Evolutionary conservation across 2,888 invertebrate species (phyloP).

Genomic region (Polymixis flavicincta): DNA sequence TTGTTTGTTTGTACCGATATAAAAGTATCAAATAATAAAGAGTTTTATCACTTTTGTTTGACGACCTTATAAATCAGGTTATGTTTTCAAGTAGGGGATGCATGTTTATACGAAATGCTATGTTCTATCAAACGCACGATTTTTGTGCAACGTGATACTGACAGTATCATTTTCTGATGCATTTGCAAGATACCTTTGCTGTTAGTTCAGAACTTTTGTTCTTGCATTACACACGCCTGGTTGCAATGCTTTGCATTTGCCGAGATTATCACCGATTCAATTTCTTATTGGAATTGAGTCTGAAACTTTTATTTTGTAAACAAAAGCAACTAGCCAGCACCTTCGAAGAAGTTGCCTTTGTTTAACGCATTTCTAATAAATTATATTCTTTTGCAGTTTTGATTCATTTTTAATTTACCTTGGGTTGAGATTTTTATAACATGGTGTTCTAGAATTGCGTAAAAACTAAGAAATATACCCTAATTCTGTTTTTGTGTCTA

Average conservation of each 20-base stretch:
- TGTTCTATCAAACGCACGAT: conserved; percentile 79
- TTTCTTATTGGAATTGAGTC: conserved; percentile 68
- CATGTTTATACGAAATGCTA: conserved; percentile 75
- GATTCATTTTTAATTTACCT: conserved; percentile 56
- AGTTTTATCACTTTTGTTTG: conserved; percentile 58
- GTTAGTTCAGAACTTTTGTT: conserved; percentile 75
- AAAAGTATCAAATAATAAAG: conserved; percentile 56
- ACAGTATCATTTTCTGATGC: conserved; percentile 63
- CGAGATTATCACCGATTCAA: conserved; percentile 77
- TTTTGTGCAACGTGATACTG: conserved; percentile 76
- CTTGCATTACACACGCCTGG: conserved; percentile 86
- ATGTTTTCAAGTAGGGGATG: conserved; percentile 66
- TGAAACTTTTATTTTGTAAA: conserved; percentile 53
- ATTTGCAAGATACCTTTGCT: conserved; percentile 79
- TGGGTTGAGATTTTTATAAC: conserved; percentile 73
- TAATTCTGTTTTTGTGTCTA: conserved; percentile 76
- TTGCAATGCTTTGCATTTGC: conserved; percentile 90
- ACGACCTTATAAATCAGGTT: conserved; percentile 54
- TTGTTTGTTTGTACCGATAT: conserved; percentile 61
- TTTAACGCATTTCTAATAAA: conserved; percentile 57
- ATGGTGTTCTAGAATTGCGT: conserved; percentile 69
- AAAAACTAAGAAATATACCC: conserved; percentile 59
- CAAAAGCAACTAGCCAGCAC: conserved; percentile 58
- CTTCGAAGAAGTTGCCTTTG: conserved; percentile 53
- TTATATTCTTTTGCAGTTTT: conserved; percentile 60